Evolutionary conservation across 2,888 invertebrate species (phyloP).

Genomic region (Pristionchus japonicus): DNA sequence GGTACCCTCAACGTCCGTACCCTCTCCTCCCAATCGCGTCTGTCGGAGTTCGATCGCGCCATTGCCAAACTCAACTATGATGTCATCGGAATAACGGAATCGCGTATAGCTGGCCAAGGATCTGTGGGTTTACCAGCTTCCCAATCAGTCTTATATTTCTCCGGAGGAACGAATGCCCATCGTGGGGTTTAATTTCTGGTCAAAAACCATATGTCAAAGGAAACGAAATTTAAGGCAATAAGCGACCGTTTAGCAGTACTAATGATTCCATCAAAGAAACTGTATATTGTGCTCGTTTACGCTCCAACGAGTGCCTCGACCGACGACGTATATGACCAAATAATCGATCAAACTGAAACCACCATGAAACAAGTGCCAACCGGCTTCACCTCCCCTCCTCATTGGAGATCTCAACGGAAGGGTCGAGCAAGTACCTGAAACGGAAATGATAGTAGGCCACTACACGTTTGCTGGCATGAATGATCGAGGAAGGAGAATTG

Average conservation of each 20-base stretch:
- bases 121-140: not conserved
- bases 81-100: not conserved
- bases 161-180: not conserved
- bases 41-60: not conserved
- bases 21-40: not conserved
- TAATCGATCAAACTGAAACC: not conserved
- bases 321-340: not conserved
- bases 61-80: not conserved
- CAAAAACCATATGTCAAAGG: not conserved
- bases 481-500: not conserved
- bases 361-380: not conserved
- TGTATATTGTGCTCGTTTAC: not conserved
- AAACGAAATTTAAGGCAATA: not conserved
- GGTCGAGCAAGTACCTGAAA: not conserved
- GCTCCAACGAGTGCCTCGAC: conserved; percentile 1
- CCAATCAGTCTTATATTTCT: not conserved
- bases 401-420: conserved; percentile 1
- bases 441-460: not conserved
- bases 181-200: not conserved
- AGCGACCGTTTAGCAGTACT: not conserved
- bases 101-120: not conserved
- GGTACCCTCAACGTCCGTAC: not conserved
- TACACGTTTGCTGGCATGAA: not conserved
- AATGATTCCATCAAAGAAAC: not conserved
- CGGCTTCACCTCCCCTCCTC: not conserved